Evolutionary conservation across 1,140 invertebrate genomes (phyloP).

Genomic region (Chironomus tepperi): DNA sequence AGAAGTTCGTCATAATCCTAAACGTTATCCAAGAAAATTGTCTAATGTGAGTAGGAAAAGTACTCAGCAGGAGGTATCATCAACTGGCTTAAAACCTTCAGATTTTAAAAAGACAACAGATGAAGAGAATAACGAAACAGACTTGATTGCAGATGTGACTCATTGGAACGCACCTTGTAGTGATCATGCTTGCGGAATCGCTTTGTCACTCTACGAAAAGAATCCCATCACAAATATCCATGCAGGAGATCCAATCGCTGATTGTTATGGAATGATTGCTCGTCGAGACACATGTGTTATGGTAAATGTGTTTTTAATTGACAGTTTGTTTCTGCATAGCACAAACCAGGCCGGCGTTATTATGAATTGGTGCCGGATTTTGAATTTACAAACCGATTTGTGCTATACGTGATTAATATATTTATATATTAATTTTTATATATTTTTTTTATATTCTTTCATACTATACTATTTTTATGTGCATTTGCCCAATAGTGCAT

Average conservation of each 20-base stretch:
- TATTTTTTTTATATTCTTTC: too few species aligned
- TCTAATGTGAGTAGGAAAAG: neutral
- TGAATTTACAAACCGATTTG: too few species aligned
- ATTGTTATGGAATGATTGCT: slow-evolving; percentile 78
- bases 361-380: too few species aligned
- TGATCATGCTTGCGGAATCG: slow-evolving; percentile 58
- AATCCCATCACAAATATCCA: slow-evolving; percentile 65
- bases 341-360: too few species aligned
- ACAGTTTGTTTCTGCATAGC: too few species aligned
- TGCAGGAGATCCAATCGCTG: slow-evolving; percentile 83
- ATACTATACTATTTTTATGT: too few species aligned
- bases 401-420: too few species aligned
- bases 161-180: slow-evolving; percentile 31
- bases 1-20: slow-evolving; percentile 41
- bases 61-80: neutral
- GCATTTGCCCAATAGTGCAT: too few species aligned
- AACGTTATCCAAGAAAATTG: slow-evolving; percentile 34
- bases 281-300: slow-evolving; percentile 71
- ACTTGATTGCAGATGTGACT: slow-evolving; percentile 4
- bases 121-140: slow-evolving; percentile 31
- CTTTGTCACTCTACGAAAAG: slow-evolving; percentile 66
- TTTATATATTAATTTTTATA: too few species aligned
- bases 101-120: slow-evolving; percentile 16
- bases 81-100: neutral
- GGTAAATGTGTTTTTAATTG: too few species aligned